Evolutionary conservation across 1,140 invertebrate species (phyloP).

Genomic region (Arion vulgaris): DNA sequence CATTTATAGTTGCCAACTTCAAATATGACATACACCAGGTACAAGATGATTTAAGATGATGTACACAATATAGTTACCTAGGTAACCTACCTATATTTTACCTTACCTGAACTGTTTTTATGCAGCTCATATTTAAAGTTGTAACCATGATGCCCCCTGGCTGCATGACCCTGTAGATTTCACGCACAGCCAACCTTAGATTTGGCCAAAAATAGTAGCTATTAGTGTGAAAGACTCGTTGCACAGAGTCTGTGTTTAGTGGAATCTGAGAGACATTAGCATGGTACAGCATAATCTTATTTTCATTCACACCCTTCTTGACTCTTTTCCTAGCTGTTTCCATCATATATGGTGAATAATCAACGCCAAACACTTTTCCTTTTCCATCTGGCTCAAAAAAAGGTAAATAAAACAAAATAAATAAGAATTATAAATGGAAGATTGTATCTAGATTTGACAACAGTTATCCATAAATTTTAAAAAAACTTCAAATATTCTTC

Average conservation of each 20-base stretch:
- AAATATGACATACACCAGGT: too few species aligned
- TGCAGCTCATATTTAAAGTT: slow-evolving; percentile 35
- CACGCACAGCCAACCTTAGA: slow-evolving; percentile 35
- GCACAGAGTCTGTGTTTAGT: slow-evolving; percentile 51
- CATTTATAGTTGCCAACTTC: too few species aligned
- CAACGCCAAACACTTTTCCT: slow-evolving; percentile 57
- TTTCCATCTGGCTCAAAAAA: slow-evolving; percentile 50
- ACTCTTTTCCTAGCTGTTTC: slow-evolving; percentile 41
- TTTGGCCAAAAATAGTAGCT: slow-evolving; percentile 64
- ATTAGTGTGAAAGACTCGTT: slow-evolving; percentile 60
- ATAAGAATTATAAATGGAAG: background rate
- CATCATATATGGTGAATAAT: slow-evolving; percentile 55
- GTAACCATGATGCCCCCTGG: slow-evolving; percentile 58
- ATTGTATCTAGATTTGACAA: too few species aligned
- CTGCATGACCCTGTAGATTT: slow-evolving; percentile 60
- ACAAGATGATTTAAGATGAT: too few species aligned
- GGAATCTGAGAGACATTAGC: slow-evolving; percentile 47
- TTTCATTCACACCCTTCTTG: slow-evolving; percentile 36
- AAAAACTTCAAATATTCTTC: too few species aligned
- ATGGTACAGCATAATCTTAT: slow-evolving; percentile 50
- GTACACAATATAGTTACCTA: too few species aligned
- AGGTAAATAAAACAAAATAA: background rate
- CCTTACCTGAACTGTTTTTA: slow-evolving; percentile 7
- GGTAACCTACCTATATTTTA: too few species aligned
- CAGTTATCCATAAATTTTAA: too few species aligned